These are phyloP conservation scores for Drosophila siamana DNA, from an alignment of 2,888 invertebrate species.

Conservation along the genomic window DNA sequence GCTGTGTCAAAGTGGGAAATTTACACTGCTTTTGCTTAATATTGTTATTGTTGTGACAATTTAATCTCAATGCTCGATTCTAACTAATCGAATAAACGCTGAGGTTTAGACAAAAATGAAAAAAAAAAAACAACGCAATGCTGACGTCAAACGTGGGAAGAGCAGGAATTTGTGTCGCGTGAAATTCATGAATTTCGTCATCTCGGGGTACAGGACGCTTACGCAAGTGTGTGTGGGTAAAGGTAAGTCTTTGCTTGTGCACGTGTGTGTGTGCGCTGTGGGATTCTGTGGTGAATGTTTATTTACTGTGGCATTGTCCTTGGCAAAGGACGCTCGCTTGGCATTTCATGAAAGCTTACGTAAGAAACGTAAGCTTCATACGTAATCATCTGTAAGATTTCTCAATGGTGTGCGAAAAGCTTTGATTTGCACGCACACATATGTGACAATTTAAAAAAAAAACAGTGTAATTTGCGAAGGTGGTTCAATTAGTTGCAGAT, in stretches of 20 bases:
- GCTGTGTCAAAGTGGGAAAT: conserved; percentile 58
- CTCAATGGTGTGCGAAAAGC: conserved; percentile 4
- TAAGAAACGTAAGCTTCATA: conserved; percentile 54
- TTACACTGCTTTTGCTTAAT: conserved; percentile 40
- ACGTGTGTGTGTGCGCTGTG: conserved; percentile 9
- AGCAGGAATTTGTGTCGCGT: conserved; percentile 4
- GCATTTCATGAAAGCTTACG: conserved; percentile 62
- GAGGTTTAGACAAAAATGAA: conserved; percentile 17
- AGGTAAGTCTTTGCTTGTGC: background rate
- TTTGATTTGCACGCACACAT: background rate
- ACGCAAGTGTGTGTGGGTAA: background rate
- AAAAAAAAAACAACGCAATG: background rate
- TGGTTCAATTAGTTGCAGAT: background rate
- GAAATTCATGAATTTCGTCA: conserved; percentile 36
- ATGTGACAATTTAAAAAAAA: background rate
- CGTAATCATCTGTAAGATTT: conserved; percentile 21
- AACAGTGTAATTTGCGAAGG: background rate
- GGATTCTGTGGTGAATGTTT: conserved; percentile 60
- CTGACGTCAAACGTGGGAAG: conserved; percentile 52
- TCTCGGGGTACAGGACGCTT: conserved; percentile 9
- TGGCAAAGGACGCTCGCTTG: conserved; percentile 63
- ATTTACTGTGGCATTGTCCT: conserved; percentile 54
- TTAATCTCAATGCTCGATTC: conserved; percentile 31
- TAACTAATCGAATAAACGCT: conserved; percentile 41
- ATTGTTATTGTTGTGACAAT: conserved; percentile 31